phyloP scores from a whole-genome alignment of 1,140 invertebrate species.

The Gerris buenoi region DNA sequence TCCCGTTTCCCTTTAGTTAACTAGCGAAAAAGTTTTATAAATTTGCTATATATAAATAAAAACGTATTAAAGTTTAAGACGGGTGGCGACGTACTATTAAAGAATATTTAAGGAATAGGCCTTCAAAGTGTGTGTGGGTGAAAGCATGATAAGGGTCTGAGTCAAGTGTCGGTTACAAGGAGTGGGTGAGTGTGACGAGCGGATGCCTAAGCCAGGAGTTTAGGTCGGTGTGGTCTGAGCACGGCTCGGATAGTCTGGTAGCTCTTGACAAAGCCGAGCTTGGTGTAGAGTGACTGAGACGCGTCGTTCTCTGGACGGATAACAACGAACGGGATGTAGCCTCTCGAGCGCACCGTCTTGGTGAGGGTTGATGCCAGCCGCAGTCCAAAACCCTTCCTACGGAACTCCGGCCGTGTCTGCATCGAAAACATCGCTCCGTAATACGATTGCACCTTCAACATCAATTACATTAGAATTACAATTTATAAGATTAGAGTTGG shows the following conservation, averaged over 20 bases:
- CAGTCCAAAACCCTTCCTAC: slow-evolving; percentile 58
- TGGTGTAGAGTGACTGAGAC: slow-evolving; percentile 58
- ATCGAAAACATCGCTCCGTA: slow-evolving; percentile 83
- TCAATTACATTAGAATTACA: no score
- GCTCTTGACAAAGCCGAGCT: slow-evolving; percentile 58
- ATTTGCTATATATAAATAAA: no score
- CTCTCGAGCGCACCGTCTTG: slow-evolving; percentile 50
- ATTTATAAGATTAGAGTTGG: no score
- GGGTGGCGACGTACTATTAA: no score
- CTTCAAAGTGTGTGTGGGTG: not conserved
- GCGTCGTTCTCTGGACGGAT: slow-evolving; percentile 73
- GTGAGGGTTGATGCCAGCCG: slow-evolving; percentile 47
- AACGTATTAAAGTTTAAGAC: no score
- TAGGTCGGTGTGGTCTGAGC: slow-evolving; percentile 38
- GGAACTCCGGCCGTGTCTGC: slow-evolving; percentile 64
- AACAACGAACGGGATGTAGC: slow-evolving; percentile 67
- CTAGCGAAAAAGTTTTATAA: no score
- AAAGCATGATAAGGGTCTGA: no score
- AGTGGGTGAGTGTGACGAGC: not conserved
- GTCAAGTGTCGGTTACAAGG: no score
- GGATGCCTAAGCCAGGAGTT: not conserved
- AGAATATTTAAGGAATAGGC: no score
- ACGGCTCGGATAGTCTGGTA: slow-evolving; percentile 61
- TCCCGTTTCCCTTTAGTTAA: no score
- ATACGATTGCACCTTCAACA: slow-evolving; percentile 69